These are phyloP conservation scores for Acrobasis repandana DNA, from an alignment of 2,888 invertebrate species.

Conservation along the genomic window DNA sequence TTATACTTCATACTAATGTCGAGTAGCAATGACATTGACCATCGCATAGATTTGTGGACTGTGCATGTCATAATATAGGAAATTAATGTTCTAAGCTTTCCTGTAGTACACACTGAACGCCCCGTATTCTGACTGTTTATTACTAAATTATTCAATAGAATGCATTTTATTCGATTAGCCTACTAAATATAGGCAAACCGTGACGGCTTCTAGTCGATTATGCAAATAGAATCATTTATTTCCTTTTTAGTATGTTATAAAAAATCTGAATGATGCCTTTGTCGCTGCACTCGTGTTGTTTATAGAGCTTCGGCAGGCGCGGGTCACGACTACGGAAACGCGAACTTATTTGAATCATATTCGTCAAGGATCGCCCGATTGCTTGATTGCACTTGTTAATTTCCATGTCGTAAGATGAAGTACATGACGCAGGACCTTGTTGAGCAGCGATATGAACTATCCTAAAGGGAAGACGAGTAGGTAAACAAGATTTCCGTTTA, in stretches of 20 bases:
- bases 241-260: constrained; percentile 61
- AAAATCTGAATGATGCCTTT: constrained; percentile 42
- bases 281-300: constrained; percentile 56
- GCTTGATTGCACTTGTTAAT: constrained; percentile 53
- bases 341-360: constrained; percentile 57
- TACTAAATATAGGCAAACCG: constrained; percentile 61
- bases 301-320: constrained; percentile 46
- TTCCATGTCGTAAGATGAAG: constrained; percentile 53
- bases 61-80: constrained; percentile 41
- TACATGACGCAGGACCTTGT: constrained; percentile 64
- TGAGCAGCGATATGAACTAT: constrained; percentile 60
- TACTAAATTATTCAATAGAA: constrained; percentile 58
- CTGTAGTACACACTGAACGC: constrained; percentile 36
- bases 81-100: constrained; percentile 39
- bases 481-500: constrained; percentile 73
- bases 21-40: constrained; percentile 64
- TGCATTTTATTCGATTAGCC: constrained; percentile 50
- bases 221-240: constrained; percentile 68
- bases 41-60: constrained; percentile 36
- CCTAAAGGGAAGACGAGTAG: constrained; percentile 75
- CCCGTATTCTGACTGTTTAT: constrained; percentile 56
- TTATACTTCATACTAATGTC: constrained; percentile 35
- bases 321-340: constrained; percentile 69
- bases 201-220: constrained; percentile 57
- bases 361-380: constrained; percentile 52